phyloP scores from a whole-genome alignment of 2,113 vertebrate species.

The Vidua chalybeata region DNA sequence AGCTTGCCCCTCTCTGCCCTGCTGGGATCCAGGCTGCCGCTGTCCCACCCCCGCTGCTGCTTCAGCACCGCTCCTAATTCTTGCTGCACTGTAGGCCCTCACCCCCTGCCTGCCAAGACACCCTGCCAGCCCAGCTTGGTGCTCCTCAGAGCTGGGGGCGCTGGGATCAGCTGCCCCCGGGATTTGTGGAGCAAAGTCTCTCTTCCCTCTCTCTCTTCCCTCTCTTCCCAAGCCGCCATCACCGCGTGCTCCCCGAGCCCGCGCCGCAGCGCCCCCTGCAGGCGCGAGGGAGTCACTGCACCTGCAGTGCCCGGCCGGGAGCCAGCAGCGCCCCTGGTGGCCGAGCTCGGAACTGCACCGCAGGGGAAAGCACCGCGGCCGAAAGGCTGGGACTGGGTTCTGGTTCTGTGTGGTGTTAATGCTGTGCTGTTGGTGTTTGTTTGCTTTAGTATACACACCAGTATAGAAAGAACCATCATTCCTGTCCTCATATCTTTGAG shows the following conservation, averaged over 20 bases:
- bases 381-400: too few species aligned
- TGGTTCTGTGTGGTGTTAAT: background rate
- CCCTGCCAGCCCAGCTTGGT: background rate
- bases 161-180: background rate
- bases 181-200: background rate
- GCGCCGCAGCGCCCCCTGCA: background rate
- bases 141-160: background rate
- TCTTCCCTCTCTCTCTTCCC: background rate
- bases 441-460: background rate
- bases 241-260: background rate
- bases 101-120: background rate
- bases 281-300: background rate
- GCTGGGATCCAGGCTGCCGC: background rate
- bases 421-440: background rate
- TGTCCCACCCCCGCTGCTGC: background rate
- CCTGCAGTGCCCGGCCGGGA: background rate
- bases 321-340: background rate
- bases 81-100: fast-evolving
- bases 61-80: background rate
- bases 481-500: background rate
- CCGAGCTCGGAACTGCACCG: background rate
- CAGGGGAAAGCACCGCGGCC: too few species aligned
- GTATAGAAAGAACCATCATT: background rate
- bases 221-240: background rate
- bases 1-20: background rate